Evolutionary conservation across 2,797 vertebrate species (phyloP), one percentile per base, ranked within the genome.

Genomic region (Notolabrus celidotus): DNA sequence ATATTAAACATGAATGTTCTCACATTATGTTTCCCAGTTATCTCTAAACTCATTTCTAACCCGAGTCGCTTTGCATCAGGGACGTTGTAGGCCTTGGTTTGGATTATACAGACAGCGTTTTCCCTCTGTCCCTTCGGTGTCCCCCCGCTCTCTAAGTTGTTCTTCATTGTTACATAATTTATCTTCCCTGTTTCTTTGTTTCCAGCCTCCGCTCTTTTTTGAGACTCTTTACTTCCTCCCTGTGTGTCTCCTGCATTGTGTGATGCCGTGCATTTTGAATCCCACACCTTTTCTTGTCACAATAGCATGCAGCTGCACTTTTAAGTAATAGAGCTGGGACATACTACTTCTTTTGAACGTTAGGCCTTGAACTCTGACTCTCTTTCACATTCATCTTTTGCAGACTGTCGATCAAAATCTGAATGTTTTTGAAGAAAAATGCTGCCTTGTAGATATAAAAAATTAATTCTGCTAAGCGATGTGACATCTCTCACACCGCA

Each of bases 91-190:
- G 17, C 17, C 17, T 8, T n/a, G 17, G n/a, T 42, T 42, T 17
- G 7, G 17, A 17, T 19, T 42, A 2, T 10, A 19, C 11, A 43
- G 19, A 46, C 43, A 22, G 19, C 4, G 10, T 46, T 22, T 12
- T 14, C 2, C 20, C 43, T 20, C 42, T 20, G 43, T 46, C 43
- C 41, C 43, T n/a, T 20, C 2, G 20, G 20, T 22, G 20, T 46
- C 10, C 43, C n/a, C 43, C 20, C 46, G 43, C 10, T 46, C 9
- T 20, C 20, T 12, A 12, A 22, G 43, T 46, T 46, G 43, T 22
- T 46, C 43, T 16, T 41, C 38, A 22, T 22, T 46, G 43, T 46
- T 46, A 46, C 43, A 46, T 46, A 46, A 46, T 46, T 46, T 20
- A 46, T 46, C 17, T 9, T n/a, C 41, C 43, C 20, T 22, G 38